A percentile compares a stretch with the other conserved stretches of the same genome.
Evolutionary conservation across 2,113 vertebrate genomes (phyloP).

Genomic region (Abramis brama): DNA sequence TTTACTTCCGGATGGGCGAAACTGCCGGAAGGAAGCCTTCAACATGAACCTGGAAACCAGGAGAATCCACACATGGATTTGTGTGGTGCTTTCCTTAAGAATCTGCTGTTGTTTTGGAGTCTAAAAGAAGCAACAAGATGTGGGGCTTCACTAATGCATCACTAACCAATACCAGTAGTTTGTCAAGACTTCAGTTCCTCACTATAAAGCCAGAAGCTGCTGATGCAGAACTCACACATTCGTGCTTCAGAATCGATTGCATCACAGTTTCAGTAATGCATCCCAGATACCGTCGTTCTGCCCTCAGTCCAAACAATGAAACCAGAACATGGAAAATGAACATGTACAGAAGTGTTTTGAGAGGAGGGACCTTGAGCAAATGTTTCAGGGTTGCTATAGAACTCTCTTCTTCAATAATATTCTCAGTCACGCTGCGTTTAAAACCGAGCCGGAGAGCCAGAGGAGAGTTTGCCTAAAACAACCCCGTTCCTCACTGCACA

Average conservation of each 20-base stretch:
- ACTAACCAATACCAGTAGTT: background rate
- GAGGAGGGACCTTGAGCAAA: constrained; percentile 5
- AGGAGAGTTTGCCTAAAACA: constrained; percentile 11
- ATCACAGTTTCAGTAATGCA: constrained; percentile 17
- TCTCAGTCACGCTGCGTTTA: constrained; percentile 16
- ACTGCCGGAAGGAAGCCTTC: constrained; percentile 35
- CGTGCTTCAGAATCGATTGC: background rate
- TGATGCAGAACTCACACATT: constrained; percentile 8
- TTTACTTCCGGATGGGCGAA: background rate
- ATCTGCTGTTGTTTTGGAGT: background rate
- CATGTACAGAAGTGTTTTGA: background rate
- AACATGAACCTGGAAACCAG: constrained; percentile 12
- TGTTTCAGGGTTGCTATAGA: constrained; percentile 49
- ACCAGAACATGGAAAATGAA: background rate
- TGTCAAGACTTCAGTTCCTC: background rate
- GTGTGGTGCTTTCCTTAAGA: background rate
- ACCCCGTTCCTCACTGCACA: background rate
- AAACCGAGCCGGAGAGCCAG: background rate
- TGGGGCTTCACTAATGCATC: background rate
- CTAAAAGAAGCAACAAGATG: background rate
- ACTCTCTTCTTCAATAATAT: constrained; percentile 36
- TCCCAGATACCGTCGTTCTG: background rate
- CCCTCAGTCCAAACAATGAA: background rate
- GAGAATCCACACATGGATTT: constrained; percentile 12
- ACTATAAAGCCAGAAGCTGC: background rate